phyloP scores from a whole-genome alignment of 2,888 invertebrate species.

The Sepioteuthis lessoniana region DNA sequence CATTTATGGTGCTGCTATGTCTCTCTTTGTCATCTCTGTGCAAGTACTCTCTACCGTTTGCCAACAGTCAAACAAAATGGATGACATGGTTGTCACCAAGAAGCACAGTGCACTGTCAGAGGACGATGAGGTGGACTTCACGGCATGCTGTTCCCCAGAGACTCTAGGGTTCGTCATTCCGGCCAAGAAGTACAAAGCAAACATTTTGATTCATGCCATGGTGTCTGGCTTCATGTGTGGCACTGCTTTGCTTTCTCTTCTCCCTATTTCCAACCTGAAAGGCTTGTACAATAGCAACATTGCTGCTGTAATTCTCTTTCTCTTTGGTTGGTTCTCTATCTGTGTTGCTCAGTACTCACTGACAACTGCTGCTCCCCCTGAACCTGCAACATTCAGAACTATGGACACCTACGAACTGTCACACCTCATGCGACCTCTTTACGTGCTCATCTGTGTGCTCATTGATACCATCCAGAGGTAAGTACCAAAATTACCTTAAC shows the following conservation, averaged over 20 bases:
- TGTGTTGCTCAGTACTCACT: conserved; percentile 71
- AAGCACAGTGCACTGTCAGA: conserved; percentile 67
- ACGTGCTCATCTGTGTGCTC: conserved; percentile 66
- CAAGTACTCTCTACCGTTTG: conserved; percentile 66
- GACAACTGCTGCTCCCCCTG: conserved; percentile 70
- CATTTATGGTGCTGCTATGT: conserved; percentile 65
- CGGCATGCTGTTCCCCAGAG: conserved; percentile 70
- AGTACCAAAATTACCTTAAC: conserved; percentile 49
- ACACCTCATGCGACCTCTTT: conserved; percentile 69
- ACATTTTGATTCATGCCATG: conserved; percentile 68
- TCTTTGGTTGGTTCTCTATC: conserved; percentile 71
- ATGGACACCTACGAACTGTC: conserved; percentile 69
- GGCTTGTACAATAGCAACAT: conserved; percentile 65
- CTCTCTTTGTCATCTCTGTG: conserved; percentile 63
- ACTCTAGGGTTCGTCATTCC: conserved; percentile 71
- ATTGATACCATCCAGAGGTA: conserved; percentile 69
- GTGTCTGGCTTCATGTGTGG: conserved; percentile 66
- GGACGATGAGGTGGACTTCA: conserved; percentile 72
- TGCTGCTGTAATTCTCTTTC: conserved; percentile 66
- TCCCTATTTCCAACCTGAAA: conserved; percentile 66
- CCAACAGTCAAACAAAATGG: conserved; percentile 57
- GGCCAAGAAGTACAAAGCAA: conserved; percentile 68
- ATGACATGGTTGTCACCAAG: conserved; percentile 54
- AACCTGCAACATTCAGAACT: conserved; percentile 70
- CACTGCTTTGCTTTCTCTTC: conserved; percentile 66